Evolutionary conservation across 2,888 invertebrate species (phyloP).

Genomic region (Laspeyria flexula): DNA sequence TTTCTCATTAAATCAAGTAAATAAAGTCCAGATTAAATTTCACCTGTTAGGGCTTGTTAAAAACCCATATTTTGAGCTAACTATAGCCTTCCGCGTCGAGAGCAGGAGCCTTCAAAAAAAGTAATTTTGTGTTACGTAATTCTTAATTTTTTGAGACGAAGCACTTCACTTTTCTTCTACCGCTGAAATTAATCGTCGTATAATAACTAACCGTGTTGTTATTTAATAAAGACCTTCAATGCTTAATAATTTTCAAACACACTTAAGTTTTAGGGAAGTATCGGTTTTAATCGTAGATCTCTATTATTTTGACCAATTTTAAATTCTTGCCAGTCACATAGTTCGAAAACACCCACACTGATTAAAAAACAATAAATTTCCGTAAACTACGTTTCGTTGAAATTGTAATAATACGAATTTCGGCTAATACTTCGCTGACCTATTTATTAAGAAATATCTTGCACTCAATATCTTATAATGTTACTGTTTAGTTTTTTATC

Average conservation of each 20-base stretch:
- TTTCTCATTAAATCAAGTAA: slow-evolving; percentile 32
- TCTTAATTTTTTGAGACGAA: slow-evolving; percentile 41
- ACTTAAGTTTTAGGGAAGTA: slow-evolving; percentile 18
- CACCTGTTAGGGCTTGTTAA: slow-evolving; percentile 62
- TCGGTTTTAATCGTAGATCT: slow-evolving; percentile 27
- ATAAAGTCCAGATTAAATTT: slow-evolving; percentile 47
- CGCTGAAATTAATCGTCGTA: slow-evolving; percentile 43
- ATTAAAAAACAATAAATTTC: slow-evolving; percentile 81
- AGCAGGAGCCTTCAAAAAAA: slow-evolving; percentile 41
- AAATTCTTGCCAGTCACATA: slow-evolving; percentile 49
- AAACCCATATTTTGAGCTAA: slow-evolving; percentile 67
- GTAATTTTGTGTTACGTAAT: slow-evolving; percentile 46
- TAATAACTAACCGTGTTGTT: slow-evolving; percentile 36
- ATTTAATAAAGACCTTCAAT: slow-evolving; percentile 22
- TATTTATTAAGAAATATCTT: slow-evolving; percentile 75
- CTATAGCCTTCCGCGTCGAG: slow-evolving; percentile 61
- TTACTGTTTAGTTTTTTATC: slow-evolving; percentile 72
- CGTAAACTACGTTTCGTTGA: slow-evolving; percentile 64
- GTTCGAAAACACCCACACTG: slow-evolving; percentile 54
- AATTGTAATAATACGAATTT: slow-evolving; percentile 75
- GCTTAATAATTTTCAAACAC: slow-evolving; percentile 13
- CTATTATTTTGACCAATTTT: slow-evolving; percentile 43
- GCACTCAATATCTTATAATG: slow-evolving; percentile 66
- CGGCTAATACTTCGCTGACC: slow-evolving; percentile 68
- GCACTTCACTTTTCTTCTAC: slow-evolving; percentile 46